Conservation (phyloP, 2,113 vertebrate species). For the Erythrolamprus reginae region DNA sequence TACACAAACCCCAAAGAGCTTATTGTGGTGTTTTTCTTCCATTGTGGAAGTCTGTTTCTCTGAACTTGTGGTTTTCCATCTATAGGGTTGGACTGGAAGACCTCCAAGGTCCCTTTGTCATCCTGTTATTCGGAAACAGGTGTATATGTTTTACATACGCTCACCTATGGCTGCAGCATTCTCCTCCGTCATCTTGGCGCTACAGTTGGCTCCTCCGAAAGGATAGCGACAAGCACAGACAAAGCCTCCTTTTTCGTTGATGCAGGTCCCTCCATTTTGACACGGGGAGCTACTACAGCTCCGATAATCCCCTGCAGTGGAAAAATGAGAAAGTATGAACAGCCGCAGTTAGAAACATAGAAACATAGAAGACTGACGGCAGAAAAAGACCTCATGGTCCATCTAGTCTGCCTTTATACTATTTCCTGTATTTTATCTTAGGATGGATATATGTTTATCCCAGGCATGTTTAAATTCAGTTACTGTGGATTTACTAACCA, state of each 20-base stretch:
- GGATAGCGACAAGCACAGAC: slow-evolving; percentile 75
- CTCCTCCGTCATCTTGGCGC: slow-evolving; percentile 56
- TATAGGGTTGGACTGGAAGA: background rate
- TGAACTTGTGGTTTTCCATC: too few species aligned
- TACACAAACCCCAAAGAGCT: background rate
- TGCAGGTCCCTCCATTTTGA: slow-evolving; percentile 73
- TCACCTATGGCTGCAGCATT: slow-evolving; percentile 62
- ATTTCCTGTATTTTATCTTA: too few species aligned
- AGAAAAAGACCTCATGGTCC: too few species aligned
- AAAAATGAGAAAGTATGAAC: slow-evolving; percentile 17
- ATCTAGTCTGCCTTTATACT: too few species aligned
- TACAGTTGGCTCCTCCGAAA: slow-evolving; percentile 72
- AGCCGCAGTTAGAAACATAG: fast-evolving
- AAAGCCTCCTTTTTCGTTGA: slow-evolving; percentile 56
- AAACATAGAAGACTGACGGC: too few species aligned
- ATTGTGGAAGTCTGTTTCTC: too few species aligned
- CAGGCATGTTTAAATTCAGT: too few species aligned
- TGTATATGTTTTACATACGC: slow-evolving; percentile 1
- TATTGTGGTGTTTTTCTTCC: background rate
- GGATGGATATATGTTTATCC: too few species aligned
- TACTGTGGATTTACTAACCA: too few species aligned
- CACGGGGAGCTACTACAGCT: slow-evolving; percentile 60
- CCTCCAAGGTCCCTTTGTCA: background rate
- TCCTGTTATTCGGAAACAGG: background rate
- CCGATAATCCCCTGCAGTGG: slow-evolving; percentile 43